Base-by-base conservation (phyloP, 2,797 vertebrate species). In the Gallirallus australis region DNA sequence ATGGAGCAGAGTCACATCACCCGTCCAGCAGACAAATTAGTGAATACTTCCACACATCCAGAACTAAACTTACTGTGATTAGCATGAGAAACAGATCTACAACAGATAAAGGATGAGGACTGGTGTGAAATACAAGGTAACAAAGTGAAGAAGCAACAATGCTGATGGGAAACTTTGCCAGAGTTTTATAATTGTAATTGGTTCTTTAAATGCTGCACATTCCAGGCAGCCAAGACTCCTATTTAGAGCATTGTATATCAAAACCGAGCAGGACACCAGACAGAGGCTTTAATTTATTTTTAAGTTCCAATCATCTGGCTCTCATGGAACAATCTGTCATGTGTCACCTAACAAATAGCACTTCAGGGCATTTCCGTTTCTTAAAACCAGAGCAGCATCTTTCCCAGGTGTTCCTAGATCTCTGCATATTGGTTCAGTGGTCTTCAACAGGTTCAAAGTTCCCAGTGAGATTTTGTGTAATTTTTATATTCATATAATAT, bases 261-360 rank as follows among this genome's bases (percentile, higher is more conserved):
- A 82, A 94, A 93, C 60, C 79, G 61, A 89, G 52, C 54, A 85
- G 63, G 57, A 82, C 64, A 89, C 85, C 37, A 75, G 73, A 76
- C n/a, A 91, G 64, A 81, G 42, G 4, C 50, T 95, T 92, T 95
- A 86, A 89, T 95, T 89, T 89, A 65, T 84, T 94, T 94, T 95
- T 91, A 90, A 96, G 27, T 66, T 94, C 77, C 30, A 94, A 78
- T 94, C 61, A 92, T 81, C 70, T 88, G 76, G 69, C 25, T 56
- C 64, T 90, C 85, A 81, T 31, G 39, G 81, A 90, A 77, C 42
- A 68, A 82, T 96, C 94, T 66, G 25, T 76, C 76, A 40, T 65
- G n/a, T 66, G 66, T 70, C 86, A 86, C 20, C 30, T 78, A 77
- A 91, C 45, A 93, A 92, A 79, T 35, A 95, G 68, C 25, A 70